phyloP scores from a whole-genome alignment of 1,140 invertebrate genomes.

The Trichomalopsis sarcophagae region DNA sequence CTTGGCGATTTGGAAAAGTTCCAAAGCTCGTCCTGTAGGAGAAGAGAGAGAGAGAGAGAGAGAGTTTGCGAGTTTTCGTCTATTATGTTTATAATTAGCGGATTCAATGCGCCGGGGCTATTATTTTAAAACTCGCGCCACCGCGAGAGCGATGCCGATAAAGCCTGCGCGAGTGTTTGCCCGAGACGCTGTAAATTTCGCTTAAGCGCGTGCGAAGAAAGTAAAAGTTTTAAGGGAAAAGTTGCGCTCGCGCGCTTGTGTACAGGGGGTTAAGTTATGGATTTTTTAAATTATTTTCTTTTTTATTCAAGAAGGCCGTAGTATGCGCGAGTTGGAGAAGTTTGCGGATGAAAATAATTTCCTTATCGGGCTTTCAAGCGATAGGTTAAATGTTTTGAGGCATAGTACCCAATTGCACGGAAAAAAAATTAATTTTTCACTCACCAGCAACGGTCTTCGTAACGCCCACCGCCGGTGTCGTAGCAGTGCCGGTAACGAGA shows the following conservation, averaged over 20 bases:
- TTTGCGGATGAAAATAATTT: neutral
- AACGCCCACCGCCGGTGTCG: neutral
- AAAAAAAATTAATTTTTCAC: neutral
- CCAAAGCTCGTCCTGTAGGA: slow-evolving; percentile 5
- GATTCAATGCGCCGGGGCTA: slow-evolving; percentile 9
- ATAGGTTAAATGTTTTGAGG: no score
- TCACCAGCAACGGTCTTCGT: neutral
- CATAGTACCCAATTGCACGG: no score
- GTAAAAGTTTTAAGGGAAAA: neutral
- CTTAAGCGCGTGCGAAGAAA: neutral
- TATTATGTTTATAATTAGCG: slow-evolving; percentile 47
- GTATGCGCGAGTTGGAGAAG: neutral
- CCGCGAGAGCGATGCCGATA: neutral
- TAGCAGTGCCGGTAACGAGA: neutral
- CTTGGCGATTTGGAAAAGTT: slow-evolving; percentile 51
- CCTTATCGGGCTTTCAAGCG: no score
- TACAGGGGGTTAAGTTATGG: neutral
- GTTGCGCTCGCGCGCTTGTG: neutral
- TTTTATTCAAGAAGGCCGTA: neutral
- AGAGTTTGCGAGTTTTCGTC: slow-evolving; percentile 10
- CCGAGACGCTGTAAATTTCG: neutral
- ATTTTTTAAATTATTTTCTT: neutral
- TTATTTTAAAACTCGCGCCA: slow-evolving; percentile 15
- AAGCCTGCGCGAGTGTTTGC: neutral
- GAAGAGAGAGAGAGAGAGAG: neutral